Evolutionary conservation across 1,140 invertebrate species (phyloP), one percentile per base, ranked within the genome.

Genomic region (Chelonus insularis): DNA sequence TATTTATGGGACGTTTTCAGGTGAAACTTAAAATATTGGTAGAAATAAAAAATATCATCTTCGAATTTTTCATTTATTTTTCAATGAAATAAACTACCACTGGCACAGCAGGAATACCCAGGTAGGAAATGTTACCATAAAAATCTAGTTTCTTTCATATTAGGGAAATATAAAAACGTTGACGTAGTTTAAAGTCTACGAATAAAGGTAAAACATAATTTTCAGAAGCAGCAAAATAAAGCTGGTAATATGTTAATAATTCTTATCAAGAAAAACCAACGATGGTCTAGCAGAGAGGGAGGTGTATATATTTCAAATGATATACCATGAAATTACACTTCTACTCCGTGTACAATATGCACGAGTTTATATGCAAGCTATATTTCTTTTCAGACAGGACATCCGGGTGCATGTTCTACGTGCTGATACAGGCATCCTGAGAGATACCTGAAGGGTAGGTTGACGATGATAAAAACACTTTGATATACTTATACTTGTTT

Each of bases 161-260:
- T 37, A 12, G 2, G 11, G 11, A 37, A 11, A 37, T 12, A 37
- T 4, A 12, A 37, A 37, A 12, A 37, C 36, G 36, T 37, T 37
- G 36, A 37, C 36, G 12, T 37, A 4, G 18, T 16, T 45, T 8
- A n/a, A 18, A 8, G 43, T 21, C 14, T 7, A 45, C 18, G 9
- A 18, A 16, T 45, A 8, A 3, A 21, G 16, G 7, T 7, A 29
- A 7, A 3, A 29, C 25, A 29, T 7, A 4, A 29, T 29, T 29
- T 29, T 7, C 25, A n/a, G 21, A 7, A n/a, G 47, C 7, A 4
- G 21, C 4, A 37, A 12, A 37, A n/a, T 9, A 37, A 12, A 37
- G 36, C 2, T 37, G 36, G 36, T 11, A 37, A 50, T 50, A 18
- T 50, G 47, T 50, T 50, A 50, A 50, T 50, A 50, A 50, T 50